Conservation (phyloP, 1,140 invertebrate species). For the Eulimnadia texana region DNA sequence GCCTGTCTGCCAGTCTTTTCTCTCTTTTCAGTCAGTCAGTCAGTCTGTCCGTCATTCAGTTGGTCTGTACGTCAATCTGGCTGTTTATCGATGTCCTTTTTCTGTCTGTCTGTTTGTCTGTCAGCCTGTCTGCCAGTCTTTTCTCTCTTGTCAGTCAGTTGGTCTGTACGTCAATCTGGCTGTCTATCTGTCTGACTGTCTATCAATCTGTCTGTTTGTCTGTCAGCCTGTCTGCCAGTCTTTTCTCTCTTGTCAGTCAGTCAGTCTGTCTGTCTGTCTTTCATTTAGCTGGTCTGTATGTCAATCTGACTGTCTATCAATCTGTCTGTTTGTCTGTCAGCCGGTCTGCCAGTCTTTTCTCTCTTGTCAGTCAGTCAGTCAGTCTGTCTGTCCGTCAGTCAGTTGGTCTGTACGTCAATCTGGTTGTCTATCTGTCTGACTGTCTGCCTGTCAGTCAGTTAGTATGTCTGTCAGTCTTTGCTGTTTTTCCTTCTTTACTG, state of each 20-base stretch:
- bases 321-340: neutral
- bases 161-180: neutral
- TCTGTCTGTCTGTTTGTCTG: neutral
- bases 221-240: neutral
- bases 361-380: neutral
- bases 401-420: neutral
- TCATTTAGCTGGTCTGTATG: neutral
- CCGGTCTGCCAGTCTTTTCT: neutral
- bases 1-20: too few species aligned
- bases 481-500: neutral
- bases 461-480: neutral
- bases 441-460: neutral
- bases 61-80: too few species aligned
- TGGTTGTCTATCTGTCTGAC: neutral
- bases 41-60: too few species aligned
- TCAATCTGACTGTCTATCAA: neutral
- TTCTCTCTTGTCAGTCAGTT: too few species aligned
- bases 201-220: neutral
- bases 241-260: neutral
- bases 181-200: neutral
- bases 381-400: neutral
- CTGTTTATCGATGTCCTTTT: neutral
- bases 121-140: neutral
- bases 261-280: neutral
- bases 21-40: too few species aligned